A percentile compares a stretch with the other conserved stretches of the same genome.
phyloP scores from a whole-genome alignment of 2,113 vertebrate species.

The Hiodon alosoides region DNA sequence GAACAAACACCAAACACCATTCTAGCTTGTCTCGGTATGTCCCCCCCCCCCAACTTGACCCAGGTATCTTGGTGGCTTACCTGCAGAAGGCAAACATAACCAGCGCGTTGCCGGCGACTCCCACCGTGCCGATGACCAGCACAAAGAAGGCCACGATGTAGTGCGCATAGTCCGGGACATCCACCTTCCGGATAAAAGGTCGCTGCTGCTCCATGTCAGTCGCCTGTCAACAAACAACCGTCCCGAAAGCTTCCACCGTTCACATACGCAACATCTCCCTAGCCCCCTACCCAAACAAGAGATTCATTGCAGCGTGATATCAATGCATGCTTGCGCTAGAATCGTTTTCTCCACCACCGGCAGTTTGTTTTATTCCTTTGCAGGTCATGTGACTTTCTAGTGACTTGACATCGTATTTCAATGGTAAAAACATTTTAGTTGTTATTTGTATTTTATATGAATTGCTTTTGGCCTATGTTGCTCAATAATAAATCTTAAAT shows the following conservation, averaged over 20 bases:
- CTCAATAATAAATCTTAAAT: too few relatives aligned
- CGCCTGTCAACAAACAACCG: slow-evolving; percentile 1
- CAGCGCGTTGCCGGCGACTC: slow-evolving; percentile 77
- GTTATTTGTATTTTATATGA: too few relatives aligned
- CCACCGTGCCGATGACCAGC: slow-evolving; percentile 76
- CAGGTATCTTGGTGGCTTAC: slow-evolving; percentile 47
- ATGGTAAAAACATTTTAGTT: background rate
- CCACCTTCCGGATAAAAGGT: slow-evolving; percentile 59
- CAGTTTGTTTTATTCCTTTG: background rate
- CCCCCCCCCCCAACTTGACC: background rate
- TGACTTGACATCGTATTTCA: background rate
- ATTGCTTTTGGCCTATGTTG: too few relatives aligned
- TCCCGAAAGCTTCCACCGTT: slow-evolving; percentile 24
- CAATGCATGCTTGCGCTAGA: slow-evolving; percentile 50
- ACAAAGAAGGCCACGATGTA: slow-evolving; percentile 75
- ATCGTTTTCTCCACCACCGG: slow-evolving; percentile 30
- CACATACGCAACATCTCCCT: background rate
- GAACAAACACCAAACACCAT: too few relatives aligned
- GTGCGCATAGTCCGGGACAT: slow-evolving; percentile 81
- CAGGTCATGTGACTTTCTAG: slow-evolving; percentile 10
- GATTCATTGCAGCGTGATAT: slow-evolving; percentile 28
- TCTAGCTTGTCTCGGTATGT: too few relatives aligned
- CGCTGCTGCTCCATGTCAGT: slow-evolving; percentile 54
- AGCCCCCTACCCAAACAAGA: background rate
- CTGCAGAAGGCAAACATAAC: slow-evolving; percentile 92